Percentiles rank a stretch among this genome's conserved stretches.
Evolutionary conservation across 2,888 invertebrate species (phyloP).

Genomic region (Sipha maydis): DNA sequence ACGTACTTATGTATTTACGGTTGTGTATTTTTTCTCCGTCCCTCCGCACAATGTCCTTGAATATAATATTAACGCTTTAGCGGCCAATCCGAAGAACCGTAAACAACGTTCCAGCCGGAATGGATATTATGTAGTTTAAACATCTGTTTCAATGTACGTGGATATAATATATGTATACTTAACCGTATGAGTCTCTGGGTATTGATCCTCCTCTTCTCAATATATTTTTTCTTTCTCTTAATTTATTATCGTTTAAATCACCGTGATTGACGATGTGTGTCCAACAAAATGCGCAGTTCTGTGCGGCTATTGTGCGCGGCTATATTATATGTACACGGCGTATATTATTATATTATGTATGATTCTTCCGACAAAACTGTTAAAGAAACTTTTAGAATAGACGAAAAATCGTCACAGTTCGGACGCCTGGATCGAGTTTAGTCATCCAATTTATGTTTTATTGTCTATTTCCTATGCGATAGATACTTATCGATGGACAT

Average conservation of each 20-base stretch:
- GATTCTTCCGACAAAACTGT: neutral
- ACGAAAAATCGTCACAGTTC: neutral
- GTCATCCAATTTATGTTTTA: neutral
- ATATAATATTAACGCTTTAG: neutral
- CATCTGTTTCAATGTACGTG: constrained; percentile 12
- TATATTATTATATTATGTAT: neutral
- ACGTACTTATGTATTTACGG: neutral
- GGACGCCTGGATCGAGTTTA: neutral
- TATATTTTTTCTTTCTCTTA: neutral
- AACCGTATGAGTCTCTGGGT: constrained; percentile 15
- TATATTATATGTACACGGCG: too few relatives aligned
- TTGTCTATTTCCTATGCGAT: constrained; percentile 1
- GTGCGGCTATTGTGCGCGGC: too few relatives aligned
- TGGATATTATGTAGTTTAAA: neutral
- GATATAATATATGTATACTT: constrained; percentile 2
- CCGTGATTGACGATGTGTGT: constrained; percentile 1
- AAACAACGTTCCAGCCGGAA: neutral
- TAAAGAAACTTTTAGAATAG: neutral
- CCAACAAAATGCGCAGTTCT: neutral
- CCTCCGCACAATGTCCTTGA: neutral
- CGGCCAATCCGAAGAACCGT: neutral
- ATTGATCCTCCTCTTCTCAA: neutral
- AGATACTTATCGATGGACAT: constrained; percentile 32
- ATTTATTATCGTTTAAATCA: constrained; percentile 34
- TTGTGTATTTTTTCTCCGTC: neutral